Conservation (phyloP, 30 jellyfish, hydroid and myxozoan species). For the Turritopsis rubra region DNA sequence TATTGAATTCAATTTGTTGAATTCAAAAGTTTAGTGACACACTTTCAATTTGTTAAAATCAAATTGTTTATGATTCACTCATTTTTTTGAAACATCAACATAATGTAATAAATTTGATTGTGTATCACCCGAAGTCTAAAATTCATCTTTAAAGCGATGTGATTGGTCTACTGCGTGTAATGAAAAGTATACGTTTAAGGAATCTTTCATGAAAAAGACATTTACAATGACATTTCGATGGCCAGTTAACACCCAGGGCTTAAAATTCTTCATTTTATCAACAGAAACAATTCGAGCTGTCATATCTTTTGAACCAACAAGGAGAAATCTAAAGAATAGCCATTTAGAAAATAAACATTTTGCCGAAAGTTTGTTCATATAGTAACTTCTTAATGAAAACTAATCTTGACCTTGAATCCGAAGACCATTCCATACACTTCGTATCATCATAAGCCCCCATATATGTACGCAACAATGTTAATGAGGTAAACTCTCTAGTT, state of each 20-base stretch:
- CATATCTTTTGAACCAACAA: slow-evolving; percentile 85
- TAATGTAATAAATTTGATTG: no score
- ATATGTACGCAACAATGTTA: slow-evolving; percentile 47
- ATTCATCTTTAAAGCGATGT: no score
- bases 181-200: slow-evolving; percentile 73
- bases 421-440: slow-evolving; percentile 85
- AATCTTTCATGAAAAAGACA: slow-evolving; percentile 56
- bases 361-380: not conserved
- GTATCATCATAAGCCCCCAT: slow-evolving; percentile 78
- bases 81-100: no score
- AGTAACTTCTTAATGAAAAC: not conserved
- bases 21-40: no score
- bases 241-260: slow-evolving; percentile 57
- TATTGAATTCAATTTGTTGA: no score
- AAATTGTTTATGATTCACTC: no score
- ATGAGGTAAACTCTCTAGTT: slow-evolving; percentile 59
- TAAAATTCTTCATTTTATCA: slow-evolving; percentile 56
- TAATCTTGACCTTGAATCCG: slow-evolving; percentile 73
- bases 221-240: slow-evolving; percentile 67
- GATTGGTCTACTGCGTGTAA: no score
- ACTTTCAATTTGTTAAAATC: no score
- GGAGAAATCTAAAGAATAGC: slow-evolving; percentile 44
- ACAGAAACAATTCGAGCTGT: slow-evolving; percentile 70
- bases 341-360: not conserved
- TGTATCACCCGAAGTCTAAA: no score